A percentile compares a stretch with the other conserved stretches of the same genome.
Conservation (phyloP, 2,888 invertebrate genomes). For the Drosophila siamana region DNA sequence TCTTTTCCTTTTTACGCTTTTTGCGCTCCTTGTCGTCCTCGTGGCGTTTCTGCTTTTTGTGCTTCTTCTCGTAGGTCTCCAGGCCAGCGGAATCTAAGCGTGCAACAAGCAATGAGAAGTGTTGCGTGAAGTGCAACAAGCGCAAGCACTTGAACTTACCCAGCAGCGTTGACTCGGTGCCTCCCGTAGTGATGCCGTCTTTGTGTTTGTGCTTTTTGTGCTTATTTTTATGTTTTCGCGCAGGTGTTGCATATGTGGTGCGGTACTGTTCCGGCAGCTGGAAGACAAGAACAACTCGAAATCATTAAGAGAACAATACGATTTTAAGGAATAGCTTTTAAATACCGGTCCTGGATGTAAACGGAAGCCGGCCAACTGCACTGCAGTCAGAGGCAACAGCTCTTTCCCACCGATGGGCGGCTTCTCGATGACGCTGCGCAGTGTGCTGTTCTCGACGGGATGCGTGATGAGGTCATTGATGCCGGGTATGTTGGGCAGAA, state of each 20-base stretch:
- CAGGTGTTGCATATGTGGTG: constrained; percentile 95
- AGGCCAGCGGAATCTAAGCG: constrained; percentile 88
- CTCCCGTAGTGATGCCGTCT: constrained; percentile 91
- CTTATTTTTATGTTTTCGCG: constrained; percentile 97
- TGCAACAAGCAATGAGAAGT: background rate
- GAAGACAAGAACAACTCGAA: constrained; percentile 9
- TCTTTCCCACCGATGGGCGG: constrained; percentile 97
- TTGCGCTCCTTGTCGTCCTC: constrained; percentile 97
- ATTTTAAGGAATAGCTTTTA: background rate
- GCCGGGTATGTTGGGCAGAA: constrained; percentile 97
- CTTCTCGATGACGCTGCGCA: constrained; percentile 97
- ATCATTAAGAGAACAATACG: background rate
- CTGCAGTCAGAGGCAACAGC: constrained; percentile 92
- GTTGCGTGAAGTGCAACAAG: background rate
- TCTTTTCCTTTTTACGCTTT: constrained; percentile 97
- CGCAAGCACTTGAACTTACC: constrained; percentile 84
- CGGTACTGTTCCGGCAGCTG: constrained; percentile 97
- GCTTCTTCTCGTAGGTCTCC: constrained; percentile 97
- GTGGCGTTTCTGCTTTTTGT: constrained; percentile 96
- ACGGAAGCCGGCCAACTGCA: constrained; percentile 96
- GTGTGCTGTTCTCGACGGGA: constrained; percentile 92
- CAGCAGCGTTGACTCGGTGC: constrained; percentile 90
- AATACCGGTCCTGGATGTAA: constrained; percentile 94
- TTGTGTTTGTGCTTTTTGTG: constrained; percentile 98
- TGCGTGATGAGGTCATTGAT: constrained; percentile 96